These are phyloP conservation scores for Mimas tiliae DNA, from an alignment of 2,888 invertebrate genomes.

Conservation along the genomic window DNA sequence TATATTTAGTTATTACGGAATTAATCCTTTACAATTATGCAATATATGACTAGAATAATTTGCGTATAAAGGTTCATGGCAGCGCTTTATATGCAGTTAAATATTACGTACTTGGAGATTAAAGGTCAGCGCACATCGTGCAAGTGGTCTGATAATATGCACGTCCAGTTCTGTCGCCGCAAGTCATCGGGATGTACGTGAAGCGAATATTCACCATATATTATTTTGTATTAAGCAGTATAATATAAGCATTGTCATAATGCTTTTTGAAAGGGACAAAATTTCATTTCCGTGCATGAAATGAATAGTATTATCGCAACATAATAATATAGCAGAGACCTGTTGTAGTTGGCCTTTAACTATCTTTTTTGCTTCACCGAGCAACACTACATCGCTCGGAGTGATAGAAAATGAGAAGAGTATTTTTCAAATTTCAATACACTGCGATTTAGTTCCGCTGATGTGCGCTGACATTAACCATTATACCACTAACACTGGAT, in stretches of 20 bases:
- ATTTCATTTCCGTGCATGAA: neutral
- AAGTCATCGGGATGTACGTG: neutral
- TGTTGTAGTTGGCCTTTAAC: no score
- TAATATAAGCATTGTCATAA: no score
- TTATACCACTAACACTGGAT: slow-evolving; percentile 32
- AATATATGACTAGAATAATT: slow-evolving; percentile 66
- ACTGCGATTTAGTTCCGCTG: no score
- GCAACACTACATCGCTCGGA: no score
- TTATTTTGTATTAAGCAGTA: no score
- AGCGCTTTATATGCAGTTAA: slow-evolving; percentile 37
- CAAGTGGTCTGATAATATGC: neutral
- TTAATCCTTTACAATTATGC: slow-evolving; percentile 46
- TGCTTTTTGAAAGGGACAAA: neutral
- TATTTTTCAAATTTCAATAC: neutral
- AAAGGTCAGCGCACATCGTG: neutral
- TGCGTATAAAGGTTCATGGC: slow-evolving; percentile 48
- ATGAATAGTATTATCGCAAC: neutral
- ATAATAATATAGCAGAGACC: no score
- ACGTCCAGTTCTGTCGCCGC: neutral
- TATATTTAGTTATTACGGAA: slow-evolving; percentile 43
- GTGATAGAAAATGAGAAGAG: neutral
- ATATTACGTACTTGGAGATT: slow-evolving; percentile 3
- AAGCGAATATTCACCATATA: neutral
- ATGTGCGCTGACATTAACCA: slow-evolving; percentile 9
- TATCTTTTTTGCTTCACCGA: no score